Percentiles rank a stretch among this genome's conserved stretches.
Conservation (phyloP, 2,888 invertebrate species). For the Leptodirus hochenwartii region DNA sequence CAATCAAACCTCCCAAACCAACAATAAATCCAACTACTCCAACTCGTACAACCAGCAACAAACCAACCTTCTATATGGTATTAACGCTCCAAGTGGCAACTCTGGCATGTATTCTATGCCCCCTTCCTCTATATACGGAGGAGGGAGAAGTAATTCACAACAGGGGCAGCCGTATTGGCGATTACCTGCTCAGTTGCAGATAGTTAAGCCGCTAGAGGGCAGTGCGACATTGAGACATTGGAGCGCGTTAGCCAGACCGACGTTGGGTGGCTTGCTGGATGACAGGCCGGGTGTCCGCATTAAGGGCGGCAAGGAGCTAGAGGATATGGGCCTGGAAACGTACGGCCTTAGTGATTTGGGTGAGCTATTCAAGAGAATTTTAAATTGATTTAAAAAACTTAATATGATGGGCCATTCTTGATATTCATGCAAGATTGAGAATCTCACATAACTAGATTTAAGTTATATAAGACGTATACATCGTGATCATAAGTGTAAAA, state of each 20-base stretch:
- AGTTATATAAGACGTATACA: too few relatives aligned
- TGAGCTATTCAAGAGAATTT: too few relatives aligned
- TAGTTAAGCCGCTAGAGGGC: slow-evolving; percentile 84
- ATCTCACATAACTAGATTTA: too few relatives aligned
- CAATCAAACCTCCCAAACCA: background rate
- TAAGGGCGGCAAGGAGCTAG: slow-evolving; percentile 50
- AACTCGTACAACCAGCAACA: too few relatives aligned
- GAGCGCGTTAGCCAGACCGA: slow-evolving; percentile 88
- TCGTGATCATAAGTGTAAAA: too few relatives aligned
- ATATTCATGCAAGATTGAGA: too few relatives aligned
- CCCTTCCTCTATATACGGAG: slow-evolving; percentile 7
- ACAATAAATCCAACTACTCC: too few relatives aligned
- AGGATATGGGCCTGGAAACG: slow-evolving; percentile 54
- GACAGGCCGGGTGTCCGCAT: slow-evolving; percentile 82
- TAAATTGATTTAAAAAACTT: too few relatives aligned
- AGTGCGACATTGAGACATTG: slow-evolving; percentile 87
- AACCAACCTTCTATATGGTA: slow-evolving; percentile 16
- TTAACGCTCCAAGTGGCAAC: too few relatives aligned
- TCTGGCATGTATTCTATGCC: too few relatives aligned
- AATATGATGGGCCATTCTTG: too few relatives aligned
- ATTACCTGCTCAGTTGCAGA: slow-evolving; percentile 76
- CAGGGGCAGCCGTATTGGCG: slow-evolving; percentile 34
- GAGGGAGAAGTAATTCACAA: too few relatives aligned
- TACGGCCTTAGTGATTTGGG: slow-evolving; percentile 41
- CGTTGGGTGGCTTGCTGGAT: slow-evolving; percentile 75